Evolutionary conservation across 2,113 vertebrate genomes (phyloP).

Genomic region (Poecile atricapillus): DNA sequence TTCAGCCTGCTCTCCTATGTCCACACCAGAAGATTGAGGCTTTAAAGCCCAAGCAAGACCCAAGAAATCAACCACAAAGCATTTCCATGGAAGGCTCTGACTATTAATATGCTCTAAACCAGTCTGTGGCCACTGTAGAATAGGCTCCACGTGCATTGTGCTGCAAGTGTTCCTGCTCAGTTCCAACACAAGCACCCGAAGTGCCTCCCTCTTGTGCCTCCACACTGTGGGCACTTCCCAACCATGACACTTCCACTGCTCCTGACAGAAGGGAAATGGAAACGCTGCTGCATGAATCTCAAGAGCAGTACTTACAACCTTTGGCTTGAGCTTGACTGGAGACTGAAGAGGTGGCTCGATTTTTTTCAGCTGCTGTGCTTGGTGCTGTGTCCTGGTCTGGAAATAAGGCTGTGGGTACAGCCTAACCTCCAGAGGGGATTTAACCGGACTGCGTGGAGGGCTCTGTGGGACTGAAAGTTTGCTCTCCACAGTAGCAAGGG

Average conservation of each 20-base stretch:
- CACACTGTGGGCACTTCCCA: rapidly evolving
- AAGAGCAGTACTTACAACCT: slow-evolving; percentile 78
- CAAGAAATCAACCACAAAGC: background rate
- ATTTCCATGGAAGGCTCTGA: background rate
- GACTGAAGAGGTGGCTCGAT: slow-evolving; percentile 69
- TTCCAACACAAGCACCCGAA: background rate
- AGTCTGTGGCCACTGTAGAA: background rate
- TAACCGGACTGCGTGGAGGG: slow-evolving; percentile 79
- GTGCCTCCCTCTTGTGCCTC: background rate
- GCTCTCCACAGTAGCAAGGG: slow-evolving; percentile 74
- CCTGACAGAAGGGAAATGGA: background rate
- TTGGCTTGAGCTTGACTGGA: slow-evolving; percentile 72
- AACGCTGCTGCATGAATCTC: background rate
- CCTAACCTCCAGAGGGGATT: slow-evolving; percentile 77
- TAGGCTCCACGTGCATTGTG: background rate
- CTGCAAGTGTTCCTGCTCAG: background rate
- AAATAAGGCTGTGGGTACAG: slow-evolving; percentile 79
- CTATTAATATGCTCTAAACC: background rate
- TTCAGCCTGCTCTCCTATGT: background rate
- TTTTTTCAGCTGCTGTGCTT: slow-evolving; percentile 76
- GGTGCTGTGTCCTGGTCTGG: slow-evolving; percentile 73
- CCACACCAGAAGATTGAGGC: background rate
- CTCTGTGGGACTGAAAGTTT: slow-evolving; percentile 72
- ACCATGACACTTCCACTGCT: background rate
- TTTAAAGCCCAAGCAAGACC: background rate